A percentile compares a stretch with the other conserved stretches of the same genome.
Evolutionary conservation across 1,140 invertebrate genomes (phyloP).

Genomic region (Vollenhovia emeryi): DNA sequence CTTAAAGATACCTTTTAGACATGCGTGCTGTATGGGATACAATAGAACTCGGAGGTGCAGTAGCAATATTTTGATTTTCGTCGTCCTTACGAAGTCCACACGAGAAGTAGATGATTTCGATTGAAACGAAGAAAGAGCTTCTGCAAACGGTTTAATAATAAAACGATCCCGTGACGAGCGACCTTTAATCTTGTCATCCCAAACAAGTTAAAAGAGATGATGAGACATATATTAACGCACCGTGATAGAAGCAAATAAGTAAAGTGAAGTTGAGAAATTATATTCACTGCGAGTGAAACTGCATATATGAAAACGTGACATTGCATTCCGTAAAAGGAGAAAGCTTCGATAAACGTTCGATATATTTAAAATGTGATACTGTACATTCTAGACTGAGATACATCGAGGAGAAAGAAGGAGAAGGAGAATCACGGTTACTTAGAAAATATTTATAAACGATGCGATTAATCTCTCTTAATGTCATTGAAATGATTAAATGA

Average conservation of each 20-base stretch:
- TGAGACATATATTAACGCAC: not conserved
- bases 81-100: not conserved
- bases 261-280: not conserved
- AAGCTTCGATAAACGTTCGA: not conserved
- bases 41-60: not conserved
- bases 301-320: not conserved
- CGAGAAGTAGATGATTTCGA: not conserved
- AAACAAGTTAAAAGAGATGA: not conserved
- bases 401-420: not conserved
- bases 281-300: not conserved
- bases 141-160: not conserved
- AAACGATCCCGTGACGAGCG: not conserved
- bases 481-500: not conserved
- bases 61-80: not conserved
- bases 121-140: not conserved
- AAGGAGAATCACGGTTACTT: not conserved
- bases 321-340: not conserved
- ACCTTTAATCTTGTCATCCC: not conserved
- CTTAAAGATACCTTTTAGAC: no score
- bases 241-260: not conserved
- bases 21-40: no score
- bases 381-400: not conserved
- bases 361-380: not conserved
- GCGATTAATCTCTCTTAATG: not conserved
- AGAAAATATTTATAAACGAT: slow-evolving; percentile 1